A percentile compares a stretch with the other conserved stretches of the same genome.
phyloP scores from a whole-genome alignment of 2,888 invertebrate genomes.

The Axea sp. region DNA sequence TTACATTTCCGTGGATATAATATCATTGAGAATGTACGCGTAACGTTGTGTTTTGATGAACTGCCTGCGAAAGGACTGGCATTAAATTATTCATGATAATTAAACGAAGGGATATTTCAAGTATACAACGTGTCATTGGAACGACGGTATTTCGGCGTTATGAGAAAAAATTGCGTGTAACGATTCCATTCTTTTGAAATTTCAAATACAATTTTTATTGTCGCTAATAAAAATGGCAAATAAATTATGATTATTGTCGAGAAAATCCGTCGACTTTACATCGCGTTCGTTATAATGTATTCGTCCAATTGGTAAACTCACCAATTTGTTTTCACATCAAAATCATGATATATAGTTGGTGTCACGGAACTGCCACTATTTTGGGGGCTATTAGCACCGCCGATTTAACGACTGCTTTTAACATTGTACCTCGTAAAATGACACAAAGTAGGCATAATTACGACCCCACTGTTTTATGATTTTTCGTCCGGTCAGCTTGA shows the following conservation, averaged over 20 bases:
- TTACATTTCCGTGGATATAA: constrained; percentile 35
- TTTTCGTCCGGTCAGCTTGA: constrained; percentile 7
- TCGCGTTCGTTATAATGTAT: constrained; percentile 10
- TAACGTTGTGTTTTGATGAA: constrained; percentile 37
- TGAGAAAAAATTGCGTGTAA: no score
- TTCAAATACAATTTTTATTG: no score
- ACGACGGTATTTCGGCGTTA: no score
- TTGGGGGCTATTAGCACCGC: constrained; percentile 18
- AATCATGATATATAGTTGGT: constrained; percentile 15
- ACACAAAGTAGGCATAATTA: constrained; percentile 43
- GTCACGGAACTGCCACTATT: constrained; percentile 14
- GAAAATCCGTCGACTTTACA: constrained; percentile 4
- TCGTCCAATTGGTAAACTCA: constrained; percentile 2
- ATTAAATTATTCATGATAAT: constrained; percentile 16
- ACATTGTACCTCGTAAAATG: constrained; percentile 33
- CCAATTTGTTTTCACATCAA: constrained; percentile 48
- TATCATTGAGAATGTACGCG: constrained; percentile 15
- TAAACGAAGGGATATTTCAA: constrained; percentile 13
- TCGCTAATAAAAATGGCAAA: neutral
- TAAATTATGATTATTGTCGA: constrained; percentile 10
- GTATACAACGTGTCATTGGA: no score
- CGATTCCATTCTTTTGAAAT: no score
- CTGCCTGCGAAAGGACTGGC: constrained; percentile 25
- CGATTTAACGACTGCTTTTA: constrained; percentile 33
- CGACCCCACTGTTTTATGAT: constrained; percentile 35